These are phyloP conservation scores for Brachionus manjavacas DNA, from an alignment of 1,140 invertebrate species.

Conservation along the genomic window DNA sequence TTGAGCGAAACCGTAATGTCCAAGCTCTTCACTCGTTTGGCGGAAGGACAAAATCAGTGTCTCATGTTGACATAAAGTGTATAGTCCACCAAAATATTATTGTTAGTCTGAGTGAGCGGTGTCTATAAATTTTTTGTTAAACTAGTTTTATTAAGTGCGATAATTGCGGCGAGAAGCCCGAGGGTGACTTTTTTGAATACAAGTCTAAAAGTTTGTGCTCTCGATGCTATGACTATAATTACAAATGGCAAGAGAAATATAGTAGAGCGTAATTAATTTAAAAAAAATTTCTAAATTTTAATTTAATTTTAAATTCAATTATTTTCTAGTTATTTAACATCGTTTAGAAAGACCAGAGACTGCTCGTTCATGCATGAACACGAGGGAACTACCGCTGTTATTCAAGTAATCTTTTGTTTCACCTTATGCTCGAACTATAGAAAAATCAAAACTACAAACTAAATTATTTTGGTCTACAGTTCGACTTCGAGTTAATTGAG, in stretches of 20 bases:
- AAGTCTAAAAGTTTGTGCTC: neutral
- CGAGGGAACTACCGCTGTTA: slow-evolving; percentile 15
- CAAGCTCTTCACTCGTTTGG: slow-evolving; percentile 40
- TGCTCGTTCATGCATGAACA: slow-evolving; percentile 40
- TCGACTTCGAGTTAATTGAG: neutral
- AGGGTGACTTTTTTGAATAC: slow-evolving; percentile 37
- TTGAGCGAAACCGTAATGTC: slow-evolving; percentile 17
- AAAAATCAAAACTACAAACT: neutral
- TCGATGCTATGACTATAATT: slow-evolving; percentile 39
- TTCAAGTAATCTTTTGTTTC: slow-evolving; percentile 23
- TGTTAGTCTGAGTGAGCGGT: neutral
- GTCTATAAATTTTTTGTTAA: neutral
- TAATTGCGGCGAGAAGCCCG: neutral
- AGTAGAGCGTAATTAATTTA: slow-evolving; percentile 11
- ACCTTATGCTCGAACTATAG: neutral
- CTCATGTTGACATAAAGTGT: slow-evolving; percentile 35
- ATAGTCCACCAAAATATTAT: neutral
- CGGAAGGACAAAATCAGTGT: slow-evolving; percentile 29
- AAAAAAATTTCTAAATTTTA: neutral
- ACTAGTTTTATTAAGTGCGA: neutral
- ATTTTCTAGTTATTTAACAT: slow-evolving; percentile 25
- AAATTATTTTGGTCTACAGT: neutral
- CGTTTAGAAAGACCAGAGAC: slow-evolving; percentile 34
- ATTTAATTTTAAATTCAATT: neutral
- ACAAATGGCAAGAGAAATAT: slow-evolving; percentile 42